Base-by-base conservation (phyloP, 2,797 vertebrate species). In the Myripristis jacobus region DNA sequence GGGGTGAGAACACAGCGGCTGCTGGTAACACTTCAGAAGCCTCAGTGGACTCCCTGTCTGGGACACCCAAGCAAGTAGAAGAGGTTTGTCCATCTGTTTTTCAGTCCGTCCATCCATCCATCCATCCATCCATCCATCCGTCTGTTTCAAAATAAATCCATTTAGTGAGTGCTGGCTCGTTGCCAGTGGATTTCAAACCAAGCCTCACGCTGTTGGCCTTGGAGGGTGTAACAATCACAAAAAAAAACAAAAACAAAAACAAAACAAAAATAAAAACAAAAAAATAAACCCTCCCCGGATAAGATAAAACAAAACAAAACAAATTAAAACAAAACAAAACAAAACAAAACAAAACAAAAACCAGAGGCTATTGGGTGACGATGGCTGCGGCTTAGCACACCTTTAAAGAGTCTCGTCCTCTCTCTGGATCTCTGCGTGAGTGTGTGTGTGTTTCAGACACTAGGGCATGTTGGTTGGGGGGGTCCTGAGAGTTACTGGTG, bases 401-500 rank as follows among this genome's bases (percentile, higher is more conserved):
- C 83, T 78, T 80, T 29, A 48, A 84, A 43, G 80, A 89, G 88
- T 92, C 89, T 88, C 77, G 58, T 82, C 71, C 76, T 77, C 82
- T 77, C 67, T 70, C 82, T 75, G 83, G 56, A 71, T 85, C 58
- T 82, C 79, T 86, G 77, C 50, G 34, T 71, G 55, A 59, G 67
- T 66, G 52, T 55, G 74, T 73, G 54, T 54, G 60, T 80, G 55
- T 64, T 51, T 83, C 84, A 83, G 84, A 85, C 87, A 64, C 72
- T 65, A 13, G 70, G 73, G 77, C 66, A 72, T 63, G 65, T 60
- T 54, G 63, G 64, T 63, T 1, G 36, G 66, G n/a, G 70, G 73
- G 47, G 70, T 82, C 94, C 96, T 93, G 90, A 90, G 88, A 78
- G 81, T 91, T 67, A 92, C 18, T 82, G 50, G 6, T 82, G 82